Evolutionary conservation across 2,888 invertebrate genomes (phyloP), one percentile per base, ranked within the genome.

Genomic region (Venustoraphidia nigricollis): DNA sequence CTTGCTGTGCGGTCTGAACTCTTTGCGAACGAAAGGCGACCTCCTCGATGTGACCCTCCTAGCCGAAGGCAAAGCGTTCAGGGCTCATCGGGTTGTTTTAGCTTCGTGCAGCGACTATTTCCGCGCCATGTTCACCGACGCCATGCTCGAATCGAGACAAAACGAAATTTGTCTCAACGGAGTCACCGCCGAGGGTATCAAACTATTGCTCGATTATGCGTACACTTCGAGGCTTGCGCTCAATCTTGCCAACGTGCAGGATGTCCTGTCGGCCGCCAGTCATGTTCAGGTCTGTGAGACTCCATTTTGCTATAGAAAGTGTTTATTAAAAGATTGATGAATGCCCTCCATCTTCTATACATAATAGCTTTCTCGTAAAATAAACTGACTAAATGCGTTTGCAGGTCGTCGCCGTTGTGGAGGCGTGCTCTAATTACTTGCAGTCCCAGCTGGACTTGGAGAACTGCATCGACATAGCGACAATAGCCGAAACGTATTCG

Each of bases 91-190:
- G 52, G 79, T 77, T 1, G 81, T 83, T 1, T 64, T 83, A 51
- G 79, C 83, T 3, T 78, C 83, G 34, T 80, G 81, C 58, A 81
- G 81, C 57, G 81, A 81, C 57, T 84, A 83, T 57, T 84, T 84
- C 63, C 71, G 79, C 54, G 83, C 83, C 45, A 83, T 83, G 83
- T 84, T 84, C 58, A 81, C 81, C 1, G 79, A 76, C 60, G 77
- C 76, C 42, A 78, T 83, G 74, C 65, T 73, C 51, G 83, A 84
- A 62, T 72, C 80, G 27, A 67, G 71, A 13, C 75, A 79, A 60
- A 72, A 72, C 47, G 77, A 80, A 61, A 79, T 83, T 8, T 69
- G 69, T 51, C 61, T 83, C 36, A 77, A 79, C 57, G 83, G 81
- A 3, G 74, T 83, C 6, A 75, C 77, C 8, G 77, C 80, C 0